Conservation (phyloP, 2,888 invertebrate species). For the Lepeophtheirus nordmannii region DNA sequence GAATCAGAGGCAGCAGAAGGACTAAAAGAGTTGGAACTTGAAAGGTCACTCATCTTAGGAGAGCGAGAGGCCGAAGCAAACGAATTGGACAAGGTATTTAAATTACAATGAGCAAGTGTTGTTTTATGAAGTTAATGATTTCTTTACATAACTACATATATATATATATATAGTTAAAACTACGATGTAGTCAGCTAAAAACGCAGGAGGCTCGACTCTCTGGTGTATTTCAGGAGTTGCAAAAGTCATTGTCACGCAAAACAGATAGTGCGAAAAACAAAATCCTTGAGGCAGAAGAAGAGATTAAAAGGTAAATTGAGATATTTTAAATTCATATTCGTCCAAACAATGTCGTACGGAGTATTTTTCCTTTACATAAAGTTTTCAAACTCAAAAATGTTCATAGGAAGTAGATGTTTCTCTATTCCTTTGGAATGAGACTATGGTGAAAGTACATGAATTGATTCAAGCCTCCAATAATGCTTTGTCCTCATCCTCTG, state of each 20-base stretch:
- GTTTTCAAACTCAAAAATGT: too few species aligned
- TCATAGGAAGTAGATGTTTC: too few species aligned
- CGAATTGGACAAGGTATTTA: not conserved
- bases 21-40: slow-evolving; percentile 12
- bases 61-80: slow-evolving; percentile 10
- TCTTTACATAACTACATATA: not conserved
- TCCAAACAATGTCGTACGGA: too few species aligned
- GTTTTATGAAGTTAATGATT: not conserved
- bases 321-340: too few species aligned
- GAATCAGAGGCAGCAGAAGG: slow-evolving; percentile 7
- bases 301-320: not conserved
- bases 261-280: not conserved
- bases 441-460: too few species aligned
- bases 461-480: not conserved
- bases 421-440: not conserved
- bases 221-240: not conserved
- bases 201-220: not conserved
- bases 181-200: not conserved
- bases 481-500: too few species aligned
- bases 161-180: not conserved
- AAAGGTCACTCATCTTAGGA: not conserved
- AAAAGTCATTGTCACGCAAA: not conserved
- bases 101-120: not conserved
- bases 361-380: too few species aligned
- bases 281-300: not conserved